These are phyloP conservation scores for Geotrypetes seraphini DNA, from an alignment of 2,797 vertebrate genomes.

Conservation along the genomic window DNA sequence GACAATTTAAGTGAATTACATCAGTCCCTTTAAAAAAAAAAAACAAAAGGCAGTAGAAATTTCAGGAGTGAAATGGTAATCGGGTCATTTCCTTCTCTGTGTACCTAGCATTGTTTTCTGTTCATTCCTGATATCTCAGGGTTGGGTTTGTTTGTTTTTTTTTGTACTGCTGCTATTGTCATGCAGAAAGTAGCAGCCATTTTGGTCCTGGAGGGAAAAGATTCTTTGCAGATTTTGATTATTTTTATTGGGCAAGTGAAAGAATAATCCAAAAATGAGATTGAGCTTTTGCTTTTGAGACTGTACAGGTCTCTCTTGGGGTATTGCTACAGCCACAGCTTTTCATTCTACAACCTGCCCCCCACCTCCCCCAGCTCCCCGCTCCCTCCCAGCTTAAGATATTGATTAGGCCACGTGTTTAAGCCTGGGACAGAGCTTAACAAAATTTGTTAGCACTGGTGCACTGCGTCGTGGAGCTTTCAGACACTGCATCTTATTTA, in stretches of 20 bases:
- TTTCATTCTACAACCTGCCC: slow-evolving; percentile 25
- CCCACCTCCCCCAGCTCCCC: too few relatives aligned
- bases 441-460: too few relatives aligned
- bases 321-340: too few relatives aligned
- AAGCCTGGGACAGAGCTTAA: slow-evolving; percentile 32
- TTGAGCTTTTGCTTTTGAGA: too few relatives aligned
- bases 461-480: slow-evolving; percentile 42
- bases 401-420: slow-evolving; percentile 45
- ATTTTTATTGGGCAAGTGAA: slow-evolving; percentile 28
- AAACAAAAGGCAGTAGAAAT: slow-evolving; percentile 43
- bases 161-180: too few relatives aligned
- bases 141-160: too few relatives aligned
- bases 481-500: slow-evolving; percentile 80
- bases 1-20: slow-evolving; percentile 56
- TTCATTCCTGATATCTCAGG: too few relatives aligned
- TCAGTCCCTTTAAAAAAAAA: slow-evolving; percentile 44
- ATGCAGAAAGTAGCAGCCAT: too few relatives aligned
- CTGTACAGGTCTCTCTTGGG: too few relatives aligned
- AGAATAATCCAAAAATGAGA: too few relatives aligned
- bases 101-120: slow-evolving; percentile 1
- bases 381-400: slow-evolving; percentile 22
- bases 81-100: slow-evolving; percentile 11
- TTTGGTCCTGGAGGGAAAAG: too few relatives aligned
- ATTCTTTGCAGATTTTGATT: slow-evolving; percentile 19
- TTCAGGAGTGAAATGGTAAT: slow-evolving; percentile 41